Evolutionary conservation across 2,113 vertebrate species (phyloP), one percentile per base, ranked within the genome.

Genomic region (Microtus oregoni): DNA sequence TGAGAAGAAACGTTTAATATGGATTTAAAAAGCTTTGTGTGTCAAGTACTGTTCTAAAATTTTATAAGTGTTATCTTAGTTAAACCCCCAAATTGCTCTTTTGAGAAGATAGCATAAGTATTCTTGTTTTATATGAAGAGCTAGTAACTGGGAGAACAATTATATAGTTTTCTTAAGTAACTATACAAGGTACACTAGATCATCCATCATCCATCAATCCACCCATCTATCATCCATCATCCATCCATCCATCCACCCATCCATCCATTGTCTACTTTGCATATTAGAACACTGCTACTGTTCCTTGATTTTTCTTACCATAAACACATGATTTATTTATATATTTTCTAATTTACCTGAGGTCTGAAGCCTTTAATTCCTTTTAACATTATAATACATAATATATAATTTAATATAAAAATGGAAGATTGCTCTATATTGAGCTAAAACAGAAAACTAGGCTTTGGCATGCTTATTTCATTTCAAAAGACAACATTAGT

Each of bases 401-500:
- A 88, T 72, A n/a, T 65, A 65, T 94, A 70, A 92, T 82, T 91
- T 73, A 91, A 15, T 55, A 95, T 38, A 92, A 78, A 83, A 86
- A 92, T 61, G 41, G 26, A 70, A 3, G 52, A 38, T 9, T 47
- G 1, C 14, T 93, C 19, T n/a, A n/a, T n/a, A n/a, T n/a, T n/a
- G n/a, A n/a, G n/a, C n/a, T 68, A 93, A 91, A 89, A 35, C 4
- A 75, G 38, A 22, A 20, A 94, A 7, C 22, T 15, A 78, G 61
- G 65, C 8, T 83, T 95, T 78, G 73, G 41, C 72, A 77, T 15
- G 0, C 13, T 28, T n/a, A 15, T 58, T 82, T 70, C 7, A 17
- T 1, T 4, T 5, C 24, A 11, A 24, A 58, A 12, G 8, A 47
- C 50, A 70, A 41, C 32, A 55, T 76, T 22, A 38, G 24, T 70